Base-by-base conservation (phyloP, 2,888 invertebrate species). In the Cepaea hortensis region DNA sequence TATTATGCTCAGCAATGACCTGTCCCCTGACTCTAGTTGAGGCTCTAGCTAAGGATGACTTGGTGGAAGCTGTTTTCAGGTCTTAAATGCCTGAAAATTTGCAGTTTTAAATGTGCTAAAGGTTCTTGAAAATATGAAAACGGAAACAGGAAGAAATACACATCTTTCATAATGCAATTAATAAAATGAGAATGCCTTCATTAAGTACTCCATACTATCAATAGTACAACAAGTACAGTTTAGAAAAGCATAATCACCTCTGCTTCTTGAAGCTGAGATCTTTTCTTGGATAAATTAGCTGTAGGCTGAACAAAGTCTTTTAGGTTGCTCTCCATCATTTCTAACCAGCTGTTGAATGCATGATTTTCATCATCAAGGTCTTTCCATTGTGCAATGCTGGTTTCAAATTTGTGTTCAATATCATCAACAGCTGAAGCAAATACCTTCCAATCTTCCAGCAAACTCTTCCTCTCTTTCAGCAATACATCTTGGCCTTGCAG, bases 301-400 rank as follows among this genome's bases (percentile, higher is more conserved):
- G 90, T 91, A 65, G 91, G 90, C 65, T 92, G 91, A 62, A 90
- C 87, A 46, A 91, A 89, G n/a, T 76, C 87, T 87, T 92, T 92
- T 50, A 92, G 88, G 68, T 90, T 86, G 50, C 86, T 75, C 68
- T 93, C 92, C 91, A 92, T 91, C 73, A 90, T 90, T 48, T 91
- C 91, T 82, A 98, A 95, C 98, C 98, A 98, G 87, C 96, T 96
- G 90, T 97, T 96, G 91, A 98, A 95, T 91, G 97, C 97, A 88
- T 96, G 96, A 93, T 97, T 97, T 35, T 97, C 97, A 91, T 97
- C 97, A 13, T 97, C 95, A 94, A 98, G 98, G 93, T 98, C 98
- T 0, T 97, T 97, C 93, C 98, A 98, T 94, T 98, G 98, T 0
- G 97, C 97, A 0, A 98, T 95, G 94, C 97, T 97, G 95, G 98